A percentile compares a stretch with the other conserved stretches of the same genome.
Conservation (phyloP, 2,888 invertebrate species). For the Eupeodes latifasciatus region DNA sequence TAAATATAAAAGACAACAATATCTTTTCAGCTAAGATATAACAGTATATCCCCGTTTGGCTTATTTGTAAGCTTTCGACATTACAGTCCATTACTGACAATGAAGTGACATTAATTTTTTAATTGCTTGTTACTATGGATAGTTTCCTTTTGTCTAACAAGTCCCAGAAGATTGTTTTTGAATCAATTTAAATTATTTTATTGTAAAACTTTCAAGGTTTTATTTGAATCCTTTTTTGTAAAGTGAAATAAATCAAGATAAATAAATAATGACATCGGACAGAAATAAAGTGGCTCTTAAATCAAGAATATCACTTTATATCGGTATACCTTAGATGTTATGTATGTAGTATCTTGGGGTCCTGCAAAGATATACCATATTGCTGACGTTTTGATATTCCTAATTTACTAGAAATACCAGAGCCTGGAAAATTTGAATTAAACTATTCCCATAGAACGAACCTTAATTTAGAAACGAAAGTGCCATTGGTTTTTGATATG, state of each 20-base stretch:
- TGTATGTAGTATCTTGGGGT: no score
- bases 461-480: no score
- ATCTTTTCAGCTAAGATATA: not conserved
- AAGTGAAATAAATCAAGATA: not conserved
- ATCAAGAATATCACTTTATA: no score
- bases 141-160: not conserved
- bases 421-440: no score
- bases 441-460: no score
- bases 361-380: no score
- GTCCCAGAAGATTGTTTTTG: not conserved
- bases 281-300: no score
- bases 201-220: not conserved
- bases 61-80: constrained; percentile 30
- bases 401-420: no score
- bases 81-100: constrained; percentile 54
- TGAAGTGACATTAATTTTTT: constrained; percentile 7
- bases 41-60: not conserved
- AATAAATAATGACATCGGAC: not conserved
- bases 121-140: not conserved
- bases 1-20: constrained; percentile 46
- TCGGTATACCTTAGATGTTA: no score
- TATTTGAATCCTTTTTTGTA: not conserved
- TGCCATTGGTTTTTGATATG: no score
- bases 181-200: constrained; percentile 15
- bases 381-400: no score